Evolutionary conservation across 1,140 invertebrate species (phyloP).

Genomic region (Leptinotarsa undecemlineata): DNA sequence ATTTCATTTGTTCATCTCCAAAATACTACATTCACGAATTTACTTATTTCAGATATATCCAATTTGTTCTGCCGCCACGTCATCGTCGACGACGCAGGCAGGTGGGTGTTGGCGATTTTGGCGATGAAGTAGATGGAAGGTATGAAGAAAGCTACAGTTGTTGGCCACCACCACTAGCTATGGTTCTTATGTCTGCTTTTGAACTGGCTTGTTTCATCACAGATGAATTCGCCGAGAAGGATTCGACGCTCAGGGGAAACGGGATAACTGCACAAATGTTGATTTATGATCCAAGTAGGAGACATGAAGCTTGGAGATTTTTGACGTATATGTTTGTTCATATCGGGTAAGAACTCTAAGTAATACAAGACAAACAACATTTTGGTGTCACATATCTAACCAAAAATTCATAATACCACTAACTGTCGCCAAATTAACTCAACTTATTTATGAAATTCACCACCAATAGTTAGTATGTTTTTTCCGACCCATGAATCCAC

Average conservation of each 20-base stretch:
- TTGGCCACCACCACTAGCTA: conserved; percentile 81
- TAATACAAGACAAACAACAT: no score
- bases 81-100: background rate
- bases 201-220: conserved; percentile 68
- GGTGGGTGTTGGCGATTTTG: background rate
- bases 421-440: no score
- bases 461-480: no score
- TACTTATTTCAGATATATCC: conserved; percentile 13
- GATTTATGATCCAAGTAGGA: conserved; percentile 64
- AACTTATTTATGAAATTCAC: no score
- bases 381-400: no score
- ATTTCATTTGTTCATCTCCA: no score
- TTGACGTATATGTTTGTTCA: conserved; percentile 96
- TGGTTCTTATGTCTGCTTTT: conserved; percentile 74
- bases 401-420: no score
- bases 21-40: background rate
- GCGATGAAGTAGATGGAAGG: conserved; percentile 62
- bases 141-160: conserved; percentile 86
- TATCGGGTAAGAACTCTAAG: conserved; percentile 68
- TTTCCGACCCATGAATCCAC: no score
- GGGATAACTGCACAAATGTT: conserved; percentile 30
- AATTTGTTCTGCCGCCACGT: conserved; percentile 4
- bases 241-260: conserved; percentile 36
- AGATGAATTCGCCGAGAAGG: conserved; percentile 32
- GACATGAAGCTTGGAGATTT: conserved; percentile 88